These are phyloP conservation scores for Aphidius ervi DNA, from an alignment of 1,140 invertebrate species.

Conservation along the genomic window DNA sequence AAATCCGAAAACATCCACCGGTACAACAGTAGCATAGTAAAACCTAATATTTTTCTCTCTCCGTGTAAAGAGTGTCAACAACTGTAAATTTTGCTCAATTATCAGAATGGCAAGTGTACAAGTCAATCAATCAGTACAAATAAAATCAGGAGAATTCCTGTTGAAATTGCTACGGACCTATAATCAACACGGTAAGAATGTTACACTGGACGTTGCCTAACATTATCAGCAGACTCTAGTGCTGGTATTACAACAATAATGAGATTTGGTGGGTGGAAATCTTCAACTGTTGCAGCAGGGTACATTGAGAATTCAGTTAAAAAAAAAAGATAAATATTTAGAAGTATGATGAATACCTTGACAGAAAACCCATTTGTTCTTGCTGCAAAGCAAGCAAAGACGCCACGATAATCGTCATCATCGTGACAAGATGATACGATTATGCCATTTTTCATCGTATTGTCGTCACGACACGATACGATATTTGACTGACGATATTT, in stretches of 20 bases:
- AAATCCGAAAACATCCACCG: too few species aligned
- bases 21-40: too few species aligned
- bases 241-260: slow-evolving; percentile 28
- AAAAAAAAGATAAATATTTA: slow-evolving; percentile 14
- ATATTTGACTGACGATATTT: too few species aligned
- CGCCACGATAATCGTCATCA: too few species aligned
- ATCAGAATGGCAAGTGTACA: slow-evolving; percentile 11
- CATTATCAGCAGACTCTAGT: slow-evolving; percentile 25
- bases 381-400: too few species aligned
- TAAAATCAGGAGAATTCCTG: slow-evolving; percentile 24
- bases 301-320: slow-evolving; percentile 12
- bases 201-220: slow-evolving; percentile 10
- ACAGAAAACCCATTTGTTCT: too few species aligned
- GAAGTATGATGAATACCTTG: slow-evolving; percentile 6
- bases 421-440: too few species aligned
- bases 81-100: slow-evolving; percentile 23
- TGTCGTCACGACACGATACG: too few species aligned
- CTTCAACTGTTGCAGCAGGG: slow-evolving; percentile 10
- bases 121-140: slow-evolving; percentile 26
- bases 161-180: slow-evolving; percentile 22
- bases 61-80: slow-evolving; percentile 18
- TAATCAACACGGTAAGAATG: slow-evolving; percentile 7
- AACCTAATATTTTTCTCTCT: too few species aligned
- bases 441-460: too few species aligned
- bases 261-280: slow-evolving; percentile 26